Percentiles rank a stretch among this genome's conserved stretches.
Conservation (phyloP, 2,113 vertebrate species). For the Macrotus californicus region DNA sequence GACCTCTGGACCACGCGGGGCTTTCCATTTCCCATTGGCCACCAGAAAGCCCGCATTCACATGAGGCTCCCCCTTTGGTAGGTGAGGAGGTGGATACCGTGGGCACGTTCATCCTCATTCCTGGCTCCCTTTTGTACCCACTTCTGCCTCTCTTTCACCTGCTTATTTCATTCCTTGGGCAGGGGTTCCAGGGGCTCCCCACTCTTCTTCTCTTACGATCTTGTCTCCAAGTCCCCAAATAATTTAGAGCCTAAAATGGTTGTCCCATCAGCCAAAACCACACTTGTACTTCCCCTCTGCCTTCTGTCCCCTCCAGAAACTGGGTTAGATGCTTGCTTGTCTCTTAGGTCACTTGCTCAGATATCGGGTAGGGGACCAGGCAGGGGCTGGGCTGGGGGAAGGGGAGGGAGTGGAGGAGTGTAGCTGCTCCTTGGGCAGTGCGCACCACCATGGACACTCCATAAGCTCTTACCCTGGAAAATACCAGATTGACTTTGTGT, state of each 20-base stretch:
- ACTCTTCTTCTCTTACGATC: not conserved
- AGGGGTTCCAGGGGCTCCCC: not conserved
- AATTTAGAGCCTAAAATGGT: not conserved
- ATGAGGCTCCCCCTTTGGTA: fast-evolving
- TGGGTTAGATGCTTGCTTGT: not conserved
- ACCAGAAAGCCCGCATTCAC: not conserved
- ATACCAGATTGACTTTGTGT: not conserved
- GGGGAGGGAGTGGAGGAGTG: not conserved
- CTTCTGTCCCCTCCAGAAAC: not conserved
- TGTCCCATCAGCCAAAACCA: not conserved
- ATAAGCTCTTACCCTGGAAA: not conserved
- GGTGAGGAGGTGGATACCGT: fast-evolving
- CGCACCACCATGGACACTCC: fast-evolving
- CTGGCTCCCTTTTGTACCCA: not conserved
- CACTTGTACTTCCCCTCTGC: not conserved
- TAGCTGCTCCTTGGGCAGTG: not conserved
- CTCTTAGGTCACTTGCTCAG: not conserved
- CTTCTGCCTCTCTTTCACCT: not conserved
- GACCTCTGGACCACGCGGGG: not conserved
- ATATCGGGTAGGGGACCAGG: not conserved
- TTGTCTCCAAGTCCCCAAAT: not conserved
- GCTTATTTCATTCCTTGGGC: not conserved
- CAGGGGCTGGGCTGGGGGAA: fast-evolving
- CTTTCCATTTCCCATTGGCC: not conserved
- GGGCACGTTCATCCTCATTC: not conserved